A percentile compares a stretch with the other conserved stretches of the same genome.
phyloP scores from a whole-genome alignment of 2,888 invertebrate genomes.

The Meteorus colon region DNA sequence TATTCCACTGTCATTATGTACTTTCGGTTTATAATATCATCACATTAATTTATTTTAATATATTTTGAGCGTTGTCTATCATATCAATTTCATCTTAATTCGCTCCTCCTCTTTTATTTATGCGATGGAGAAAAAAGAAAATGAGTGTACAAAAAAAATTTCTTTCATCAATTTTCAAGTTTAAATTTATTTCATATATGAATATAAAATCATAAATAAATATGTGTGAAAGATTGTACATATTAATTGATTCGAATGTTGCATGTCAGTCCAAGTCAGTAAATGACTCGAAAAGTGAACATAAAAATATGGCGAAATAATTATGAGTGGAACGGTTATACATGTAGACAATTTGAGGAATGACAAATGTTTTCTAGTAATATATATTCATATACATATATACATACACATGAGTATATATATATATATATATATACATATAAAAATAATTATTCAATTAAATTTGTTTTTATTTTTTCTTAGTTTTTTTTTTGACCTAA shows the following conservation, averaged over 20 bases:
- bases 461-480: constrained; percentile 62
- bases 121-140: background rate
- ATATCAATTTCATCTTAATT: background rate
- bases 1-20: background rate
- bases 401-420: no score
- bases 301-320: background rate
- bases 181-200: background rate
- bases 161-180: background rate
- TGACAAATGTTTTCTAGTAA: constrained; percentile 17
- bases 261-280: background rate
- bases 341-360: constrained; percentile 15
- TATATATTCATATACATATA: constrained; percentile 47
- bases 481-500: constrained; percentile 51
- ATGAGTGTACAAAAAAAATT: background rate
- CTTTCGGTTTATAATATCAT: background rate
- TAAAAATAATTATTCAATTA: constrained; percentile 51
- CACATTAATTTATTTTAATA: background rate
- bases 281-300: background rate
- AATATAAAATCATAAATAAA: constrained; percentile 8
- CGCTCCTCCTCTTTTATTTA: background rate
- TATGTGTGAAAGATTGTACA: constrained; percentile 17
- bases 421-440: constrained; percentile 54
- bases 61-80: background rate
- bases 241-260: background rate
- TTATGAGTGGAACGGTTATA: constrained; percentile 1